These are phyloP conservation scores for Eptatretus atami DNA, from an alignment of 2,797 vertebrate genomes.

Conservation along the genomic window DNA sequence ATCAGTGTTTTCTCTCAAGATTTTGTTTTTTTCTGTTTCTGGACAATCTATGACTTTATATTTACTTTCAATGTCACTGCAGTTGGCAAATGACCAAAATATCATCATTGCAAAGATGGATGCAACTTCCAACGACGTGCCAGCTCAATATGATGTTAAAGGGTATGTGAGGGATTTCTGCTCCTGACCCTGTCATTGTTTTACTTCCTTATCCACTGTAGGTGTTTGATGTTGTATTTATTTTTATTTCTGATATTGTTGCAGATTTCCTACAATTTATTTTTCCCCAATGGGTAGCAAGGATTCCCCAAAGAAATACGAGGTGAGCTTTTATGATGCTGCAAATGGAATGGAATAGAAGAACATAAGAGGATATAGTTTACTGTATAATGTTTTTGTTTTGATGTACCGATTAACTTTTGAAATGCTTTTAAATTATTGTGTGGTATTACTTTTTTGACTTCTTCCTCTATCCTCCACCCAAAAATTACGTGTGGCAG, in stretches of 20 bases:
- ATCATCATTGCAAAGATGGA: constrained; percentile 93
- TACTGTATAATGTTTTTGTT: too few species aligned
- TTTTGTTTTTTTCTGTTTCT: too few species aligned
- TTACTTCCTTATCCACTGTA: background rate
- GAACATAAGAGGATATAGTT: too few species aligned
- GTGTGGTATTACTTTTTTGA: too few species aligned
- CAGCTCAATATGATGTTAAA: constrained; percentile 66
- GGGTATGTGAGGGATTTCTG: constrained; percentile 26
- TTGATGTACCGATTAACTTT: too few species aligned
- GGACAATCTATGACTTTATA: background rate
- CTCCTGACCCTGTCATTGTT: background rate
- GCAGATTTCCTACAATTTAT: constrained; percentile 75
- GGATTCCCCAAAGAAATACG: constrained; percentile 72
- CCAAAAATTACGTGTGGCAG: constrained; percentile 16
- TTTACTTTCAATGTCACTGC: background rate
- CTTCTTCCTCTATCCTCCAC: too few species aligned
- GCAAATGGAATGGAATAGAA: too few species aligned
- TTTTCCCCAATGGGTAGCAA: constrained; percentile 67
- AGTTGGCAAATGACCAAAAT: constrained; percentile 48
- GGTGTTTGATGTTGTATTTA: background rate
- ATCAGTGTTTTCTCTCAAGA: background rate
- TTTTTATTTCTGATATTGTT: background rate
- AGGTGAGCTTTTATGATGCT: constrained; percentile 21
- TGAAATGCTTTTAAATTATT: too few species aligned
- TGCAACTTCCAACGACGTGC: constrained; percentile 87